Conservation (phyloP, 2,888 invertebrate genomes). For the Hypomecis atomaria region DNA sequence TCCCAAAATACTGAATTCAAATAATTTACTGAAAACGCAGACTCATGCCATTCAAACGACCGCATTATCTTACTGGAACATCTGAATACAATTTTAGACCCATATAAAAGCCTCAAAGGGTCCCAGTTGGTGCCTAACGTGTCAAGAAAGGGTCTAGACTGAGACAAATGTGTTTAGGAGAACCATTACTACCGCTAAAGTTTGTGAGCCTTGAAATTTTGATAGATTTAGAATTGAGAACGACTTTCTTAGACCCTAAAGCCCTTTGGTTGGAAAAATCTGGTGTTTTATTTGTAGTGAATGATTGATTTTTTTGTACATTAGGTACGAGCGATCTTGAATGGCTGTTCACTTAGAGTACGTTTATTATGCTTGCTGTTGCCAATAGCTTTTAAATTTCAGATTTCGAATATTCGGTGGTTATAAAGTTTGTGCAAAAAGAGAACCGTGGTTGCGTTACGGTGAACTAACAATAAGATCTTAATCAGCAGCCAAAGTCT, state of each 20-base stretch:
- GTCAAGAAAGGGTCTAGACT: conserved; percentile 45
- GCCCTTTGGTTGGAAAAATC: not conserved
- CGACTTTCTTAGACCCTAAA: not conserved
- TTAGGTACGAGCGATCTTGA: no score
- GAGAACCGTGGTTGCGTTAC: no score
- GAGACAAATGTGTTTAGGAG: conserved; percentile 34
- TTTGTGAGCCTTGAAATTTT: conserved; percentile 4
- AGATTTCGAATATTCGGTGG: no score
- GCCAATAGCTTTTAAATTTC: no score
- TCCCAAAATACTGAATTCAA: not conserved
- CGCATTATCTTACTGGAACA: conserved; percentile 25
- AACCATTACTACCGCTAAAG: conserved; percentile 20
- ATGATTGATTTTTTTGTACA: no score
- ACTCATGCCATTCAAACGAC: conserved; percentile 8
- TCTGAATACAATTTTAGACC: conserved; percentile 21
- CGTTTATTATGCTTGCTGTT: no score
- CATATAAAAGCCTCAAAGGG: conserved; percentile 37
- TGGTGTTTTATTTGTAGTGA: no score
- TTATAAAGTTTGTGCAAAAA: no score
- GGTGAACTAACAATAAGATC: no score
- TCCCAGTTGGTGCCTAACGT: conserved; percentile 42
- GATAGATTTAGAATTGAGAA: conserved; percentile 3
- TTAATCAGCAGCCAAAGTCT: no score
- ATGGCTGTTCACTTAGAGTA: no score
- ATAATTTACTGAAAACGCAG: conserved; percentile 1